Evolutionary conservation across 35 echinoderm and acorn worm species (phyloP).

Genomic region (Heliocidaris tuberculata): DNA sequence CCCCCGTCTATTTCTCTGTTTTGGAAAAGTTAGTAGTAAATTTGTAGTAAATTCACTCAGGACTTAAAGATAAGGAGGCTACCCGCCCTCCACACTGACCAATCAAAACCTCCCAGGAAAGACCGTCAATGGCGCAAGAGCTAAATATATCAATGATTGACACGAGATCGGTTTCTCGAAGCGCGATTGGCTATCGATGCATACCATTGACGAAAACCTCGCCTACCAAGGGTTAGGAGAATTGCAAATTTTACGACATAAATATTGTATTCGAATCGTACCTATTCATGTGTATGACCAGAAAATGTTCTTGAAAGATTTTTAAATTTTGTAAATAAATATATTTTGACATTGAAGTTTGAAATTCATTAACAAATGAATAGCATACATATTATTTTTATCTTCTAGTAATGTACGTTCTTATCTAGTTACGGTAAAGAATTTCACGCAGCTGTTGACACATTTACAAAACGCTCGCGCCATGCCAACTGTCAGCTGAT

Average conservation of each 20-base stretch:
- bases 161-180: background rate
- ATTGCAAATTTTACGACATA: background rate
- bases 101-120: constrained; percentile 1
- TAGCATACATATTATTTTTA: background rate
- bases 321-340: background rate
- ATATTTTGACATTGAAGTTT: background rate
- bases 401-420: background rate
- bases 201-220: constrained; percentile 45
- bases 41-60: constrained; percentile 18
- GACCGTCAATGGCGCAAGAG: constrained; percentile 50
- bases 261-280: background rate
- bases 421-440: background rate
- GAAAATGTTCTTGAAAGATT: background rate
- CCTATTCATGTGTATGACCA: background rate
- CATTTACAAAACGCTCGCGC: constrained; percentile 49
- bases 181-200: constrained; percentile 26
- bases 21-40: background rate
- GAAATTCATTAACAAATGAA: background rate
- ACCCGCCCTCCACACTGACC: constrained; percentile 26
- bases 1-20: background rate
- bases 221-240: constrained; percentile 40
- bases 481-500: constrained; percentile 55
- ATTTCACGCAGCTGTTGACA: constrained; percentile 54
- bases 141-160: constrained; percentile 53
- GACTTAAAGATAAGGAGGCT: background rate